Conservation (phyloP, 2,797 vertebrate species). For the Sardinella longiceps region DNA sequence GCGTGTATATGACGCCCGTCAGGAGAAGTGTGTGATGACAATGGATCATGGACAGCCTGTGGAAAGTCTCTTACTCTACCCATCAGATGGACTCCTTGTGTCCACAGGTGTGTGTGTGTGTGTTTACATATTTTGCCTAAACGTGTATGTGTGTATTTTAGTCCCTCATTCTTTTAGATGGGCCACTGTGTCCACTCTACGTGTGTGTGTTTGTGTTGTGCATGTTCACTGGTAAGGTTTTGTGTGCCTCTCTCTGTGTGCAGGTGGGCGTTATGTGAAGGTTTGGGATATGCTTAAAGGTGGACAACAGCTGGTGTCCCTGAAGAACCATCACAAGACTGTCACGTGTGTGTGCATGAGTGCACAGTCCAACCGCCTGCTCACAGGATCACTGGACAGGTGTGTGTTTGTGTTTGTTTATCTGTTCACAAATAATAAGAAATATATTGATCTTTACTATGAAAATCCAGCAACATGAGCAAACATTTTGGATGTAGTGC, state of each 20-base stretch:
- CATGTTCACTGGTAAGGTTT: not conserved
- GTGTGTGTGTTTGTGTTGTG: too few relatives aligned
- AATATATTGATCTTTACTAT: not conserved
- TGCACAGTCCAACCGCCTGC: conserved; percentile 86
- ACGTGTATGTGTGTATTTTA: not conserved
- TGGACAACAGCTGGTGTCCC: conserved; percentile 88
- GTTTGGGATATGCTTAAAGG: conserved; percentile 96
- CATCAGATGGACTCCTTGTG: conserved; percentile 91
- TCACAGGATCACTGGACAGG: conserved; percentile 95
- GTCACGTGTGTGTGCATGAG: conserved; percentile 90
- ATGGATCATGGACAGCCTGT: conserved; percentile 95
- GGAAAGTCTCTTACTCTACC: conserved; percentile 92
- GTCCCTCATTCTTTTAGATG: not conserved
- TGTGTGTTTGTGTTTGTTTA: conserved; percentile 58
- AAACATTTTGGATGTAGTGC: not conserved
- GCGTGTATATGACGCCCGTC: conserved; percentile 89
- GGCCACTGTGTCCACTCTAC: not conserved
- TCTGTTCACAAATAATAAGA: not conserved
- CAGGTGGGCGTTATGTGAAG: conserved; percentile 93
- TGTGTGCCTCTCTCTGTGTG: not conserved
- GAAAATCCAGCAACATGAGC: not conserved
- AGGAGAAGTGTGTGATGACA: conserved; percentile 83
- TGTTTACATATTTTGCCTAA: not conserved
- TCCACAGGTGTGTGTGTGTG: conserved; percentile 83
- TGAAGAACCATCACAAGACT: conserved; percentile 98